Evolutionary conservation across 2,888 invertebrate species (phyloP).

Genomic region (Eumacrocentrus americanus): DNA sequence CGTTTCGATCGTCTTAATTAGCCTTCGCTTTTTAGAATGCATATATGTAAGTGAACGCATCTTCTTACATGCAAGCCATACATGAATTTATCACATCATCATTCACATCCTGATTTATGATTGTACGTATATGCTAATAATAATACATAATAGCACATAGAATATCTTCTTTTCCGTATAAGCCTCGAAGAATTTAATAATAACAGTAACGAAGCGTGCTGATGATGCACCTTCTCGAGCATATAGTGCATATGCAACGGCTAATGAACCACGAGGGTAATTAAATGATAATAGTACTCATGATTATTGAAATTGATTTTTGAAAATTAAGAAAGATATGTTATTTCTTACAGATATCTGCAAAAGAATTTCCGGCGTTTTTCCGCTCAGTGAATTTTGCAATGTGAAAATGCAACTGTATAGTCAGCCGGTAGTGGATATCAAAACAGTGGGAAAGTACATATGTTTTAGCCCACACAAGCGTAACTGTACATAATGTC

Average conservation of each 20-base stretch:
- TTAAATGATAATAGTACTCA: background rate
- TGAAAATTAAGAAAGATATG: background rate
- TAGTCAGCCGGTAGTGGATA: background rate
- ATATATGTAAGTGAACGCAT: background rate
- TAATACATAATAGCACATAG: background rate
- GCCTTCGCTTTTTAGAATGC: background rate
- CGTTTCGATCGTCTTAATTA: background rate
- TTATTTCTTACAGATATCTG: background rate
- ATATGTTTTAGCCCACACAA: too few species aligned
- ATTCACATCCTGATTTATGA: background rate
- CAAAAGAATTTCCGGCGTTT: too few species aligned
- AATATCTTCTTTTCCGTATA: slow-evolving; percentile 6
- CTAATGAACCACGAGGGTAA: background rate
- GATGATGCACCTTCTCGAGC: background rate
- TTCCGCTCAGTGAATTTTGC: background rate
- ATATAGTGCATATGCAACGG: background rate
- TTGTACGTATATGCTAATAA: too few species aligned
- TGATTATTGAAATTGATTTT: background rate
- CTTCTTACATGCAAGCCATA: background rate
- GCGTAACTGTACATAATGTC: too few species aligned
- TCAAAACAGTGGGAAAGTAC: too few species aligned
- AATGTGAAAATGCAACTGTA: background rate
- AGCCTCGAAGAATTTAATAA: background rate
- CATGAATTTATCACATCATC: slow-evolving; percentile 1
- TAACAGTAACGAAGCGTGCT: background rate